Percentiles rank a stretch among this genome's conserved stretches.
Conservation (phyloP, 2,888 invertebrate genomes). For the Margaritifera margaritifera region DNA sequence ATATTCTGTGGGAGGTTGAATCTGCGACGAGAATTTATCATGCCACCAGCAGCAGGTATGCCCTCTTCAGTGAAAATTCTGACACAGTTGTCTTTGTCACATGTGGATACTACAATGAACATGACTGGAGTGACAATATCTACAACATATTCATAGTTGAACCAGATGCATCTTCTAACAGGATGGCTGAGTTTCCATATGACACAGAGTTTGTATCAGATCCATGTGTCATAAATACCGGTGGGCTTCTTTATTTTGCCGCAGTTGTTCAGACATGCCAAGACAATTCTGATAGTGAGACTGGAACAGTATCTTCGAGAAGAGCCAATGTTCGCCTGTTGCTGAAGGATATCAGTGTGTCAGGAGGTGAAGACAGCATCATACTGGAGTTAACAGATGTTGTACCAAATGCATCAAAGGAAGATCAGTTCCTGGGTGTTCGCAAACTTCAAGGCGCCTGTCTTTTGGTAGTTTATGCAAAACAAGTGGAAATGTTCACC, state of each 20-base stretch:
- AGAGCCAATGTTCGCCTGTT: constrained; percentile 38
- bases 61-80: constrained; percentile 47
- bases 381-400: constrained; percentile 42
- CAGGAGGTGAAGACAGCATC: constrained; percentile 19
- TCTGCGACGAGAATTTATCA: constrained; percentile 43
- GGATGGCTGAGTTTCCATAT: constrained; percentile 43
- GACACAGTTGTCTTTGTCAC: constrained; percentile 47
- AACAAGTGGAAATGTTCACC: constrained; percentile 33
- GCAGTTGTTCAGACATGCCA: constrained; percentile 48
- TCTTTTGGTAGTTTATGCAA: constrained; percentile 52
- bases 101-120: constrained; percentile 44
- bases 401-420: constrained; percentile 32
- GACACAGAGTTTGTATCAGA: constrained; percentile 49
- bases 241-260: constrained; percentile 30
- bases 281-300: constrained; percentile 18
- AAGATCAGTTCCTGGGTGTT: constrained; percentile 49
- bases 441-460: constrained; percentile 33
- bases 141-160: constrained; percentile 47
- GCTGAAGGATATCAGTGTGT: constrained; percentile 24
- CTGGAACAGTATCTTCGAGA: constrained; percentile 30
- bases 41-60: constrained; percentile 41
- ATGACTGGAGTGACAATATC: constrained; percentile 52
- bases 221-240: constrained; percentile 40
- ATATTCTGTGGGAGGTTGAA: constrained; percentile 59
- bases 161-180: constrained; percentile 33